Evolutionary conservation across 35 echinoderm and acorn worm species (phyloP).

Genomic region (Chiridota heheva): DNA sequence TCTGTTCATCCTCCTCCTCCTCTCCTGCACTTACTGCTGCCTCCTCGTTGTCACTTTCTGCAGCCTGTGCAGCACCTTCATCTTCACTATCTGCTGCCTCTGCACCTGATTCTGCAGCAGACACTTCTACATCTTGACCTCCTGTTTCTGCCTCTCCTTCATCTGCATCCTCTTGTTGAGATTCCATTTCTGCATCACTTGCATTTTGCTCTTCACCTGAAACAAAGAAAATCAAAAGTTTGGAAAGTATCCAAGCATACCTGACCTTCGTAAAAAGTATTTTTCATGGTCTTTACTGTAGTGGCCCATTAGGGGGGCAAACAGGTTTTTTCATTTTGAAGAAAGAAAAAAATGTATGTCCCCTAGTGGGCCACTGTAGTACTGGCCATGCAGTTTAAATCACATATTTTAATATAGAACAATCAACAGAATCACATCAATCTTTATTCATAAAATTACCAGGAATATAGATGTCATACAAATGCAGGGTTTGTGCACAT

Average conservation of each 20-base stretch:
- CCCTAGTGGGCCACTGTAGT: no score
- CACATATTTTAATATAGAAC: no score
- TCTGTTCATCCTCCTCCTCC: conserved; percentile 50
- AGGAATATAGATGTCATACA: no score
- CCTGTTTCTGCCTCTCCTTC: neutral
- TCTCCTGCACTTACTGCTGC: conserved; percentile 47
- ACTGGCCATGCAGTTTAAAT: no score
- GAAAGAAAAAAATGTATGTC: no score
- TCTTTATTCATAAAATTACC: no score
- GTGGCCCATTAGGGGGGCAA: neutral
- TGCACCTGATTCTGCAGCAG: neutral
- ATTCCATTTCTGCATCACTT: conserved; percentile 9
- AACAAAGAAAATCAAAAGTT: no score
- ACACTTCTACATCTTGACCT: conserved; percentile 11
- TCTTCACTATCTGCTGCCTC: conserved; percentile 24
- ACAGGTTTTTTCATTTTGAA: neutral
- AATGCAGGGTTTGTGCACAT: no score
- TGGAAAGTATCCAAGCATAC: neutral
- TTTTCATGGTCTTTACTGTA: no score
- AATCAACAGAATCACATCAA: no score
- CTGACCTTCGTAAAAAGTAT: no score
- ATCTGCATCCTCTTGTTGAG: no score
- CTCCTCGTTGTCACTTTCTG: conserved; percentile 49
- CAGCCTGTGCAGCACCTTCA: neutral
- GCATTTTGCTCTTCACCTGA: conserved; percentile 29